Conservation (phyloP, 1,140 invertebrate species). For the Drusus annulatus region DNA sequence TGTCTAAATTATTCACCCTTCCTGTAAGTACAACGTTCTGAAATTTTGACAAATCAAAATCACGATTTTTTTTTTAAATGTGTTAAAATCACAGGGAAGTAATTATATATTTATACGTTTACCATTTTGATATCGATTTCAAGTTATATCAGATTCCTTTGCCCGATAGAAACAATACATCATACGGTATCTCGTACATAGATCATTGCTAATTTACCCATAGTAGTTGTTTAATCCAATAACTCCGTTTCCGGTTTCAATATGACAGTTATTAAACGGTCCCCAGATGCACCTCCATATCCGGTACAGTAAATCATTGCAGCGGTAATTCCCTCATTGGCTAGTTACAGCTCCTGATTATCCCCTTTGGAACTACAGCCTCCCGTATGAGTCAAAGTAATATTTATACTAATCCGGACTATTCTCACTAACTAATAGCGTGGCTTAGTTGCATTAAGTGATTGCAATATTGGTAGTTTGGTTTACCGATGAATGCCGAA, state of each 20-base stretch:
- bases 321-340: constrained; percentile 11
- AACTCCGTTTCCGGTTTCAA: not conserved
- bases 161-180: not conserved
- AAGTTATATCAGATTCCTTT: not conserved
- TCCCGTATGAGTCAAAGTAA: not conserved
- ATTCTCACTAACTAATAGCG: constrained; percentile 31
- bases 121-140: too few relatives aligned
- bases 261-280: constrained; percentile 12
- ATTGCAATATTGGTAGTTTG: too few relatives aligned
- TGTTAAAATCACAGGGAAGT: too few relatives aligned
- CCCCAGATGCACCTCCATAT: constrained; percentile 34
- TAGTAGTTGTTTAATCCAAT: not conserved
- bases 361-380: not conserved
- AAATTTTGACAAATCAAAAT: too few relatives aligned
- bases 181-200: not conserved
- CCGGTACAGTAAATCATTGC: constrained; percentile 23
- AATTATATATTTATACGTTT: too few relatives aligned
- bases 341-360: not conserved
- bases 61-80: too few relatives aligned
- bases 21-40: too few relatives aligned
- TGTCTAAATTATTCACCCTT: too few relatives aligned
- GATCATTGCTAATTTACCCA: constrained; percentile 3
- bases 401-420: constrained; percentile 36
- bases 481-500: too few relatives aligned
- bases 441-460: not conserved